These are phyloP conservation scores for Erinaceus europaeus DNA, from an alignment of 2,113 vertebrate genomes.

Conservation along the genomic window DNA sequence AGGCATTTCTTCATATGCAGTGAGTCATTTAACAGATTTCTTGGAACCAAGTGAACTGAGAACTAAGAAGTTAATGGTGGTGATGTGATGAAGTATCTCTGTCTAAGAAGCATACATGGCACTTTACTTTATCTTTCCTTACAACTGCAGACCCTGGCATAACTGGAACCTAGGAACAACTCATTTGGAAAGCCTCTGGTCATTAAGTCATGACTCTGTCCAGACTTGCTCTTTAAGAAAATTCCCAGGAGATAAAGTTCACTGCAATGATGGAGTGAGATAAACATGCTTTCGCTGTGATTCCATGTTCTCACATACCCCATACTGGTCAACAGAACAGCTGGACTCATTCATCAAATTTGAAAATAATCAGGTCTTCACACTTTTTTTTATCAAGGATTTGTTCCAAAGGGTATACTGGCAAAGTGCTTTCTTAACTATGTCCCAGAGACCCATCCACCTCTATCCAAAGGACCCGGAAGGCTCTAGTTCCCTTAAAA, in stretches of 20 bases:
- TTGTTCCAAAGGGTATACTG: conserved; percentile 51
- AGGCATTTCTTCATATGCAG: conserved; percentile 12
- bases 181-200: conserved; percentile 7
- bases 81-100: conserved; percentile 36
- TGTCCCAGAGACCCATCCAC: conserved; percentile 47
- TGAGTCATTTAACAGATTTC: conserved; percentile 32
- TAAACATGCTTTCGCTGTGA: conserved; percentile 57
- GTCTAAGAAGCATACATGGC: background rate
- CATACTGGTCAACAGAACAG: conserved; percentile 68
- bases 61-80: conserved; percentile 12
- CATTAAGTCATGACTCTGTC: conserved; percentile 58
- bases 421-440: conserved; percentile 62
- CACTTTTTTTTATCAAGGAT: conserved; percentile 52
- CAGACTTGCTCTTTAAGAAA: conserved; percentile 64
- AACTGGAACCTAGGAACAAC: conserved; percentile 33
- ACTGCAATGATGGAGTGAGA: conserved; percentile 63
- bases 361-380: conserved; percentile 69
- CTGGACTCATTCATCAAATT: conserved; percentile 62
- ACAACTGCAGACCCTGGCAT: background rate
- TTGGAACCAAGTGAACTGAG: background rate
- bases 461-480: conserved; percentile 6
- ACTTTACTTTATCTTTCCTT: conserved; percentile 37
- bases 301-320: conserved; percentile 49
- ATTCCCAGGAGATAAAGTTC: conserved; percentile 69
- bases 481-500: conserved; percentile 36